Base-by-base conservation (phyloP, 2,888 invertebrate species). In the Euzetes globulus region DNA sequence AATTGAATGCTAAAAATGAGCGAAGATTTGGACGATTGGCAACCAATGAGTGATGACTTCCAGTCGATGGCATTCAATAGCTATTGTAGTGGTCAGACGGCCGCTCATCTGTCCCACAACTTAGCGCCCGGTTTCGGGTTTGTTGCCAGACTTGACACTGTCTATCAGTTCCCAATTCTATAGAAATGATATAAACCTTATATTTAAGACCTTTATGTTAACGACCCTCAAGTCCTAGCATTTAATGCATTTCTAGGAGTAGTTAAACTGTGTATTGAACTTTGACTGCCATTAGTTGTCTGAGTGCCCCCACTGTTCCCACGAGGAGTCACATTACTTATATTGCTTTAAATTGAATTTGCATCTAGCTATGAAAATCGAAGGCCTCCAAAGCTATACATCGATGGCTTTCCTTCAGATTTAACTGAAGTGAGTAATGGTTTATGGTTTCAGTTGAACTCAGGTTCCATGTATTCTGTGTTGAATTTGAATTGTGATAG, bases 391-490 rank as follows among this genome's bases (percentile, higher is more conserved):
- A 45, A 47, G 15, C 70, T 70, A 27, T 70, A 45, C 22, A 27
- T 70, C 15, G 70, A 45, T 15, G 70, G 70, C 70, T 70, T 70
- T 47, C 47, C 70, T 13, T 41, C 45, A 25, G 70, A 70, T 6
- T 17, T 70, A 25, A 70, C 70, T 47, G 70, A 45, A 70, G 70
- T 70, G 70, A 70, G 70, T 70, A 70, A 13, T 29, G 29, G 27
- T 27, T 60, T 60, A 27, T 37, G 17, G 29, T 27, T 41, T 41
- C 41, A 41, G 41, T 41, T 41, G 6, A 41, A n/a, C n/a, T n/a
- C n/a, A n/a, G n/a, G n/a, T n/a, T n/a, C n/a, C n/a, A n/a, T n/a
- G n/a, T n/a, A n/a, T n/a, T n/a, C n/a, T n/a, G n/a, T n/a, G n/a
- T n/a, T n/a, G n/a, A n/a, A n/a, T n/a, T n/a, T n/a, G n/a, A n/a